These are phyloP conservation scores for Pyrocoelia pectoralis DNA, from an alignment of 2,888 invertebrate genomes.

Conservation along the genomic window DNA sequence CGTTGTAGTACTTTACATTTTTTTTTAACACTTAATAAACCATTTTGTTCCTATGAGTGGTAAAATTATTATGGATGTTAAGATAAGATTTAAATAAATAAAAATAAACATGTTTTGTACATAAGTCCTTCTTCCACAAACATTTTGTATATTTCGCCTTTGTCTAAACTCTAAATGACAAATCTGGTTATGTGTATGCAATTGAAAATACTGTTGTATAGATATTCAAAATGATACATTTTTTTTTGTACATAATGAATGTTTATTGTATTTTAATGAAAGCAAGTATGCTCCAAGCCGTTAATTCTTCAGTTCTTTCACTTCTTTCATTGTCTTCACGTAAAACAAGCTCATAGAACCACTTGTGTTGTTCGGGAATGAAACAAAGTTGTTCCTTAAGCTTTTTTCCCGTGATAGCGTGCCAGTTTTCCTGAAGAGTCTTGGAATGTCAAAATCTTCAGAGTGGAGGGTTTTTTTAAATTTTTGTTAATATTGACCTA, in stretches of 20 bases:
- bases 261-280: not conserved
- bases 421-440: not conserved
- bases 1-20: too few species aligned
- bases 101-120: constrained; percentile 3
- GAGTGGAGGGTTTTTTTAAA: not conserved
- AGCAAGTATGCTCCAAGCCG: not conserved
- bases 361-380: constrained; percentile 2
- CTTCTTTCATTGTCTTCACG: not conserved
- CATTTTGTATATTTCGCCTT: not conserved
- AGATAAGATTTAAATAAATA: not conserved
- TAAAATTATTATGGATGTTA: not conserved
- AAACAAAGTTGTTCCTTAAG: not conserved
- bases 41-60: not conserved
- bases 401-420: not conserved
- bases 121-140: not conserved
- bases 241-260: not conserved
- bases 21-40: too few species aligned
- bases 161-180: not conserved
- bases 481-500: not conserved
- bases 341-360: not conserved
- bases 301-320: too few species aligned
- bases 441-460: not conserved
- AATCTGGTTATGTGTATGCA: too few species aligned
- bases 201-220: not conserved
- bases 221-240: constrained; percentile 4